Conservation (phyloP, 2,888 invertebrate species). For the Diarsia rubi region DNA sequence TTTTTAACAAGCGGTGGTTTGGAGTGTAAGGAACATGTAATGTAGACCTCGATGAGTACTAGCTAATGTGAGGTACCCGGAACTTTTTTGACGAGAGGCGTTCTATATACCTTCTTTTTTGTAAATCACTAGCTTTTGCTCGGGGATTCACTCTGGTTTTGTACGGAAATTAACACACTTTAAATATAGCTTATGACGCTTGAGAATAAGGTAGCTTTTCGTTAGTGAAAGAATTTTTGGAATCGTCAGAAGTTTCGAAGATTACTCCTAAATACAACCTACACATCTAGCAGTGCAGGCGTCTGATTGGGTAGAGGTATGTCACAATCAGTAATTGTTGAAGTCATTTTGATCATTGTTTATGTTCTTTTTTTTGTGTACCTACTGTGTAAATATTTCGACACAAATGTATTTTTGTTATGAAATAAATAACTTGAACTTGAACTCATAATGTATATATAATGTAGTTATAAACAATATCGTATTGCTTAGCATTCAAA, state of each 20-base stretch:
- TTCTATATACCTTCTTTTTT: not conserved
- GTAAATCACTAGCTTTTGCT: not conserved
- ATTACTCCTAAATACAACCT: no score
- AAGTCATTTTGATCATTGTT: no score
- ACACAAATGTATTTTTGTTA: no score
- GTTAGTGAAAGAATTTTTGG: no score
- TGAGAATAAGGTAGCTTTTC: no score
- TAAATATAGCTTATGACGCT: no score
- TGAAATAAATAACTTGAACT: no score
- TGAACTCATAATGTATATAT: not conserved
- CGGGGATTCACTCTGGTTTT: no score
- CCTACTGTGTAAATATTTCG: no score
- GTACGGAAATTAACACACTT: no score
- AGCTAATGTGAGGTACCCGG: not conserved
- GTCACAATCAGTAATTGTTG: not conserved
- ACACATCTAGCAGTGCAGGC: not conserved
- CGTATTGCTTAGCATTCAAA: not conserved
- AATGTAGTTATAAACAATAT: not conserved
- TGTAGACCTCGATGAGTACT: not conserved
- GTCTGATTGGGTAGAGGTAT: not conserved
- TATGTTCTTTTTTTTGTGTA: no score
- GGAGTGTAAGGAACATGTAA: slow-evolving; percentile 8
- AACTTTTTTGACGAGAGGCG: not conserved
- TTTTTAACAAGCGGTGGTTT: slow-evolving; percentile 52
- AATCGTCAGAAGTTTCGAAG: no score